Conservation (phyloP, 2,113 vertebrate genomes). For the Myrmecophaga tridactyla region DNA sequence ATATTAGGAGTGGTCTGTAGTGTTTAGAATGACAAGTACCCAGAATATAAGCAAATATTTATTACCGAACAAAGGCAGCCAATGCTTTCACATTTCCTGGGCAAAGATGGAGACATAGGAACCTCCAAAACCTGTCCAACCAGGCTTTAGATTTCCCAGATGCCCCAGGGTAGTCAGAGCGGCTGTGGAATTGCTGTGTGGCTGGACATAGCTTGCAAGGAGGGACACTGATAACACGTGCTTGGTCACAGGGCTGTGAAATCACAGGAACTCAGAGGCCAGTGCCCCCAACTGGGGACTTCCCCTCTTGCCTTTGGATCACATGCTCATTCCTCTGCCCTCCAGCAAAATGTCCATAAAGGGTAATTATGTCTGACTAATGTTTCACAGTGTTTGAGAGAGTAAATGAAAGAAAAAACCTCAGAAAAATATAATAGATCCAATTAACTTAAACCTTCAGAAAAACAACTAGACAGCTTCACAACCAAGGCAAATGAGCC, state of each 20-base stretch:
- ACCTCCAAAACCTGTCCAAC: background rate
- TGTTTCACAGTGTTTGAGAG: background rate
- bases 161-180: background rate
- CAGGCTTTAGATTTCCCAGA: background rate
- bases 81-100: background rate
- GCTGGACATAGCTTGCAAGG: too few relatives aligned
- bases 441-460: constrained; percentile 20
- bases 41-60: background rate
- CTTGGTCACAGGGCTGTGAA: background rate
- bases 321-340: background rate
- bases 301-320: background rate
- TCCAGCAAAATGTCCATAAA: constrained; percentile 44
- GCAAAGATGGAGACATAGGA: background rate
- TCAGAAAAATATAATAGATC: constrained; percentile 19
- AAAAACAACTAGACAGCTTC: constrained; percentile 28
- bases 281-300: background rate
- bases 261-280: background rate
- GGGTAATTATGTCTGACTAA: constrained; percentile 19
- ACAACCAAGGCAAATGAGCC: constrained; percentile 1
- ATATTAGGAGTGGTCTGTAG: constrained; percentile 37
- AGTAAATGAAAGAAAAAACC: constrained; percentile 43
- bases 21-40: constrained; percentile 33
- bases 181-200: background rate
- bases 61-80: background rate
- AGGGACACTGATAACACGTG: background rate